Evolutionary conservation across 1,140 invertebrate genomes (phyloP).

Genomic region (Ganaspis sp.): DNA sequence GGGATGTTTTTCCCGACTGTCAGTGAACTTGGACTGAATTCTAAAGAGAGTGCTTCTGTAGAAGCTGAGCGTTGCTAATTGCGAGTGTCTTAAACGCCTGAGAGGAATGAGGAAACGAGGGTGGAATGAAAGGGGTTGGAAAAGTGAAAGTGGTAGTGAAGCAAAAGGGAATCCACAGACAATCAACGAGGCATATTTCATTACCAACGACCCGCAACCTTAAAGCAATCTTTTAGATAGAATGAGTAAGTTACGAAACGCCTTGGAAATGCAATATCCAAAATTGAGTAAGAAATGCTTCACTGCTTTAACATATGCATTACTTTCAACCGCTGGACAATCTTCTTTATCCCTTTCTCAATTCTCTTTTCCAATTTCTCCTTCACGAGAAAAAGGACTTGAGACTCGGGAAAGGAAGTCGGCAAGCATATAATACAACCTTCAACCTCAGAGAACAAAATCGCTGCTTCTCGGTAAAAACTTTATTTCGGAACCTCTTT

Average conservation of each 20-base stretch:
- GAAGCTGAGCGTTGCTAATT: conserved; percentile 24
- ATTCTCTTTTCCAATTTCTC: conserved; percentile 30
- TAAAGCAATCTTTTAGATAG: conserved; percentile 58
- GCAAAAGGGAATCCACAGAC: conserved; percentile 45
- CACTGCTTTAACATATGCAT: conserved; percentile 64
- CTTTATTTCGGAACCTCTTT: neutral
- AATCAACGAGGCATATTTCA: conserved; percentile 66
- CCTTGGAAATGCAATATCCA: conserved; percentile 70
- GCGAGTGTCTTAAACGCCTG: conserved; percentile 4
- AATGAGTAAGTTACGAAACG: conserved; percentile 57
- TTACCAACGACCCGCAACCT: conserved; percentile 62
- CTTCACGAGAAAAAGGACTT: conserved; percentile 15
- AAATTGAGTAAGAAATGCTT: conserved; percentile 61
- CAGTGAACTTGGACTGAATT: conserved; percentile 17
- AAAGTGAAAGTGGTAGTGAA: conserved; percentile 32
- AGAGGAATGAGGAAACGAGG: conserved; percentile 17
- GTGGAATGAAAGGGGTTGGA: conserved; percentile 32
- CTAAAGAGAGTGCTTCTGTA: conserved; percentile 10
- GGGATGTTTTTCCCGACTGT: conserved; percentile 9
- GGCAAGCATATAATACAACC: conserved; percentile 2
- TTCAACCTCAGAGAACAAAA: neutral
- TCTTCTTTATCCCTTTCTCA: conserved; percentile 34
- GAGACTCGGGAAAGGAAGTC: neutral
- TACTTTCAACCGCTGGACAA: conserved; percentile 70
- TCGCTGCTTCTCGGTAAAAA: neutral